Evolutionary conservation across 2,888 invertebrate species (phyloP).

Genomic region (Nysson spinosus): DNA sequence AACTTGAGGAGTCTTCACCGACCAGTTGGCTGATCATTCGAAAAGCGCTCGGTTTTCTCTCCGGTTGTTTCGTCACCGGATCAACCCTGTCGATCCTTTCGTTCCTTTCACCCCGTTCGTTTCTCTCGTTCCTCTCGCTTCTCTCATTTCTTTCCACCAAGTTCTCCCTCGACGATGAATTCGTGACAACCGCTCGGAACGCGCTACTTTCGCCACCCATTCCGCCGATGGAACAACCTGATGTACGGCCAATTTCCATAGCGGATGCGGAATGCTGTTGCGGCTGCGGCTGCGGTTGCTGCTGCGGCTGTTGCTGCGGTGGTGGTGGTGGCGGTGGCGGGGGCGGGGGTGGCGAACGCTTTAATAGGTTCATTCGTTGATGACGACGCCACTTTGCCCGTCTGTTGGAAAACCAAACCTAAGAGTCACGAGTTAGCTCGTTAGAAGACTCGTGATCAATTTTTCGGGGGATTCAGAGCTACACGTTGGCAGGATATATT

Average conservation of each 20-base stretch:
- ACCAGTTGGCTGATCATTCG: conserved; percentile 75
- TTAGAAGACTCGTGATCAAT: conserved; percentile 77
- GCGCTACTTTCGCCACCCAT: conserved; percentile 96
- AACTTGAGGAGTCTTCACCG: conserved; percentile 64
- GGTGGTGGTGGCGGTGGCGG: conserved; percentile 77
- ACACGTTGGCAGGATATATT: conserved; percentile 37
- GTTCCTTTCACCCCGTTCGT: conserved; percentile 37
- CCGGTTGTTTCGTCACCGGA: conserved; percentile 43
- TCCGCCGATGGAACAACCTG: conserved; percentile 77
- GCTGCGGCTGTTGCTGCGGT: conserved; percentile 73
- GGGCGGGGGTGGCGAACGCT: conserved; percentile 84
- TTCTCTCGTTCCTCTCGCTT: conserved; percentile 52
- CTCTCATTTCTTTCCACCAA: conserved; percentile 44
- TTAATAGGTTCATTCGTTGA: conserved; percentile 95
- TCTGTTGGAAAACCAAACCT: conserved; percentile 99
- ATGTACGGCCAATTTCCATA: conserved; percentile 71
- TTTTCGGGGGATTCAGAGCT: conserved; percentile 30
- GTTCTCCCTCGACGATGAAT: conserved; percentile 73
- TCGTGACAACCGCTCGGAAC: conserved; percentile 86
- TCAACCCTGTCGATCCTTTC: conserved; percentile 55
- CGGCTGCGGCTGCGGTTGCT: conserved; percentile 36
- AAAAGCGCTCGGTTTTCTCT: conserved; percentile 74
- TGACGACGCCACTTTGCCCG: conserved; percentile 98
- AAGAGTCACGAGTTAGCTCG: conserved; percentile 86
- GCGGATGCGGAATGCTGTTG: conserved; percentile 71